Evolutionary conservation across 2,113 vertebrate genomes (phyloP), one percentile per base, ranked within the genome.

Genomic region (Phyllopteryx taeniolatus): DNA sequence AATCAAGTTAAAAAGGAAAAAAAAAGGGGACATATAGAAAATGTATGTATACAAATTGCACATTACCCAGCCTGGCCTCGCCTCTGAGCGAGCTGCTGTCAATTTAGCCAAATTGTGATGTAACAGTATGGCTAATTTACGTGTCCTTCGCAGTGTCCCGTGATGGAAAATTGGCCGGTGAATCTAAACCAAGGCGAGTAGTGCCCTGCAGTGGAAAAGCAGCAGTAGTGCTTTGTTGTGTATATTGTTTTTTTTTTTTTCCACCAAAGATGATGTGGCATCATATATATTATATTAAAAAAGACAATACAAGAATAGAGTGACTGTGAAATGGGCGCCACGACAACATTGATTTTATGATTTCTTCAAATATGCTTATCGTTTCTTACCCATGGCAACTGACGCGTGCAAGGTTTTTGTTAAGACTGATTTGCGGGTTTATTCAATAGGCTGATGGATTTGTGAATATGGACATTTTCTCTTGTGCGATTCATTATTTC

Each of bases 231-330:
- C 31, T 15, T 14, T 59, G 22, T 59, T 7, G 27, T 59, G 22
- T 61, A 31, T 60, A 7, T 15, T 57, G 12, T 57, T 27, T 1
- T 12, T 5, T 13, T 80, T 83, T 35, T 84, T 79, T 82, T 91
- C 93, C 94, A 95, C 95, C 95, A 96, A 96, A 96, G 95, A 96
- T 74, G 79, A 91, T 88, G 90, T 91, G 89, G 90, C 91, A 89
- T 91, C 88, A 59, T 65, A 49, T 79, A 54, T 13, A 35, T 11
- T 14, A 9, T 68, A 33, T 39, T 11, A 53, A 60, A 65, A 85
- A 80, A 84, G 85, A 84, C 86, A 69, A 54, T 69, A 42, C 33
- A 54, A 35, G 53, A 53, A 69, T 7, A 54, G 49, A 68, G 67
- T 31, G 27, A 68, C 47, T 51, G 47, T 68, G 33, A 64, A 66